These are phyloP conservation scores for Limanda limanda DNA, from an alignment of 2,113 vertebrate species.

Conservation along the genomic window DNA sequence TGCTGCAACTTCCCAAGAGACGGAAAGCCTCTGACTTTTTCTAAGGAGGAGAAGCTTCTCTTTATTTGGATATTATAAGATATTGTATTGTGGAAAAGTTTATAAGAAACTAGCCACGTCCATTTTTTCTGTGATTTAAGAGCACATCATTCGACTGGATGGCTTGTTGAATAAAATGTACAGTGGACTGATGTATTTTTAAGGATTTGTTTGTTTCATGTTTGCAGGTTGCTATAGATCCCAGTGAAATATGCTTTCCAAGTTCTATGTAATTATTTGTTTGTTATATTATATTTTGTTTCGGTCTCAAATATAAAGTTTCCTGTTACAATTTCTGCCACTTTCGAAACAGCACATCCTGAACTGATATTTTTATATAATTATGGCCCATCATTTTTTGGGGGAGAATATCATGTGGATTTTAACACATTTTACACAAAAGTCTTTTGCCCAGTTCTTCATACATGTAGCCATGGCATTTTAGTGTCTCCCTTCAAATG, in stretches of 20 bases:
- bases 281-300: neutral
- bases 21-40: constrained; percentile 91
- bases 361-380: neutral
- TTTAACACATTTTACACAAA: neutral
- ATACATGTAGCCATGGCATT: neutral
- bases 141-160: constrained; percentile 4
- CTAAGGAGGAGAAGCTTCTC: constrained; percentile 57
- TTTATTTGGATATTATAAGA: constrained; percentile 22
- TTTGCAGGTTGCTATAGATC: neutral
- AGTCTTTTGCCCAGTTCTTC: neutral
- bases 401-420: neutral
- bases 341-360: neutral
- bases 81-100: neutral
- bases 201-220: constrained; percentile 19
- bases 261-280: neutral
- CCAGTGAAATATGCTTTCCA: neutral
- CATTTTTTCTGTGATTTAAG: neutral
- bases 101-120: neutral
- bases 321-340: neutral
- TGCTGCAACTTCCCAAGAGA: constrained; percentile 95
- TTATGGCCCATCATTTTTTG: neutral
- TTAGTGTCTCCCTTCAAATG: neutral
- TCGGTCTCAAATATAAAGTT: neutral
- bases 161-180: constrained; percentile 15
- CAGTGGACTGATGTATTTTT: constrained; percentile 3